These are phyloP conservation scores for Dolichotis patagonum DNA, from an alignment of 2,113 vertebrate species.

Conservation along the genomic window DNA sequence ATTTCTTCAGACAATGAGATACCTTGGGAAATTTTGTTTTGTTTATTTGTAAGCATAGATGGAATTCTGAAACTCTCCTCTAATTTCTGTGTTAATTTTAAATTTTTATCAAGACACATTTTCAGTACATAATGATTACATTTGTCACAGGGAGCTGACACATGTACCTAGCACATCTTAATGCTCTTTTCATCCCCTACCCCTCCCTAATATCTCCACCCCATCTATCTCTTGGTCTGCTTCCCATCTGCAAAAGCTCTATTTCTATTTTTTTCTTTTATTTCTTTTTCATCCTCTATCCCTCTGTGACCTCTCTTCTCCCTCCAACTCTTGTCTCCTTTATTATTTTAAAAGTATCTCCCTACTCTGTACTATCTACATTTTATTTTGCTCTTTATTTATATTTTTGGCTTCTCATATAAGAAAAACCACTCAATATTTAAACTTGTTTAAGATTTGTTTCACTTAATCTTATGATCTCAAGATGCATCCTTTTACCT, in stretches of 20 bases:
- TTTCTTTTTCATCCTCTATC: background rate
- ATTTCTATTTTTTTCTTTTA: background rate
- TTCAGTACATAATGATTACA: background rate
- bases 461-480: background rate
- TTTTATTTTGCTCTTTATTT: background rate
- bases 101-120: background rate
- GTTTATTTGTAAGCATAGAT: background rate
- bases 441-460: background rate
- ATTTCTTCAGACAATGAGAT: conserved; percentile 45
- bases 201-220: background rate
- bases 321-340: background rate
- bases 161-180: background rate
- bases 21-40: conserved; percentile 40
- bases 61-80: background rate
- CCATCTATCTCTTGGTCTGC: background rate
- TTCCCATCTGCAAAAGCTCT: background rate
- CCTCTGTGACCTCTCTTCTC: background rate
- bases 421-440: background rate
- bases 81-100: background rate
- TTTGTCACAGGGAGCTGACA: background rate
- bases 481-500: background rate
- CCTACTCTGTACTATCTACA: background rate
- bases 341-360: background rate
- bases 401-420: background rate
- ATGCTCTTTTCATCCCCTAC: background rate